phyloP scores from a whole-genome alignment of 2,113 vertebrate genomes.

The Calidris pygmaea region DNA sequence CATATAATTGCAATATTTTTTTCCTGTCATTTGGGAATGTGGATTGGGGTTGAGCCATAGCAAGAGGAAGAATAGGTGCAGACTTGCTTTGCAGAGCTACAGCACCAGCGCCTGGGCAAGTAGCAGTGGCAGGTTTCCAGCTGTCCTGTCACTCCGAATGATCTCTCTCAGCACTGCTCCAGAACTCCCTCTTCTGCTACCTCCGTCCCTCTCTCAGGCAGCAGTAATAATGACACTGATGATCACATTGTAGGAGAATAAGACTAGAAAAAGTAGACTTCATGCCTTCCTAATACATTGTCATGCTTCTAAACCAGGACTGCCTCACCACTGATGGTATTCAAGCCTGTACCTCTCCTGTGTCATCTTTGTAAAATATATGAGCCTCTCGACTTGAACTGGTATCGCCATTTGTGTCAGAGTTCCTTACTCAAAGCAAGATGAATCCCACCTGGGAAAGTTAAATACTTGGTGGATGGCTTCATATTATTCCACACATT shows the following conservation, averaged over 20 bases:
- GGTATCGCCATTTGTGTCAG: neutral
- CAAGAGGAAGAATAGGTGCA: neutral
- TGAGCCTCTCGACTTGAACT: neutral
- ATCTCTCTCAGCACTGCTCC: neutral
- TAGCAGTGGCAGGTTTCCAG: neutral
- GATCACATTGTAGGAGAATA: neutral
- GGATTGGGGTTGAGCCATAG: neutral
- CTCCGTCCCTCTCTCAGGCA: neutral
- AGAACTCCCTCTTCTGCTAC: neutral
- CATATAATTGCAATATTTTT: neutral
- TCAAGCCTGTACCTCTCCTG: neutral
- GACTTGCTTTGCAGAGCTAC: neutral
- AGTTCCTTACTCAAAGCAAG: neutral
- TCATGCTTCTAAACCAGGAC: neutral
- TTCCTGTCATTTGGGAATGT: slow-evolving; percentile 60
- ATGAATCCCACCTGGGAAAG: neutral
- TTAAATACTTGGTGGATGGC: neutral
- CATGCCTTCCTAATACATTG: neutral
- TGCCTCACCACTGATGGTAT: neutral
- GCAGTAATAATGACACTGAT: neutral
- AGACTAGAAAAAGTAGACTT: neutral
- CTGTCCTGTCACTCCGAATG: neutral
- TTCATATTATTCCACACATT: neutral
- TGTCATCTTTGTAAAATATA: neutral
- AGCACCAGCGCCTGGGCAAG: neutral